These are phyloP conservation scores for Polyodon spathula DNA, from an alignment of 2,113 vertebrate species.

Conservation along the genomic window DNA sequence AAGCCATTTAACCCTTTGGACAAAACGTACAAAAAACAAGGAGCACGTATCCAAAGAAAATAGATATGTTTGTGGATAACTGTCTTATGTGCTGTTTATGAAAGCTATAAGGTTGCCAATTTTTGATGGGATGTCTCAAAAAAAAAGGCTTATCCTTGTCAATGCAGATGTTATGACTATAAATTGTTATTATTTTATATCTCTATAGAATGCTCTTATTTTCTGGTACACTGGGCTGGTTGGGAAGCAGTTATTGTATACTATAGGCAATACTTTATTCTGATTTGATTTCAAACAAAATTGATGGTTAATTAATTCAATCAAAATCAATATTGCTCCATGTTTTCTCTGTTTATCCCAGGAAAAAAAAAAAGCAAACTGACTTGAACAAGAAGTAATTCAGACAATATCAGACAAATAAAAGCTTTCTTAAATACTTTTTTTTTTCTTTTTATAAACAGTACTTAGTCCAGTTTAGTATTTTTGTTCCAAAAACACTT, in stretches of 20 bases:
- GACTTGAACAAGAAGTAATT: too few relatives aligned
- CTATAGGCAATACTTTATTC: background rate
- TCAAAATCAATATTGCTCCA: background rate
- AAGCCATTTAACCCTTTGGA: background rate
- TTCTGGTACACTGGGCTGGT: background rate
- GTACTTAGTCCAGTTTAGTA: too few relatives aligned
- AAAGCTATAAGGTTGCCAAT: background rate
- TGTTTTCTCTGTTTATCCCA: background rate
- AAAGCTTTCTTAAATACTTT: too few relatives aligned
- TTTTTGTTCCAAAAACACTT: too few relatives aligned
- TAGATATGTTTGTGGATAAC: background rate
- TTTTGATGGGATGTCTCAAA: background rate
- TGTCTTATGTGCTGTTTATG: background rate
- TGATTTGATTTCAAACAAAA: slow-evolving; percentile 1
- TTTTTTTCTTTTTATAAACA: too few relatives aligned
- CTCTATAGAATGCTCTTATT: background rate
- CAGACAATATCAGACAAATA: too few relatives aligned
- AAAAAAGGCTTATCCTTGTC: background rate
- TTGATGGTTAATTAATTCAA: background rate
- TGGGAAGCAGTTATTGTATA: background rate
- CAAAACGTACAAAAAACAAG: background rate
- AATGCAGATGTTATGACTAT: background rate
- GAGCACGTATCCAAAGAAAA: background rate
- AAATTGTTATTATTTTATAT: background rate
- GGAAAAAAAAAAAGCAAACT: too few relatives aligned